Evolutionary conservation across 1,140 invertebrate species (phyloP).

Genomic region (Mya arenaria): DNA sequence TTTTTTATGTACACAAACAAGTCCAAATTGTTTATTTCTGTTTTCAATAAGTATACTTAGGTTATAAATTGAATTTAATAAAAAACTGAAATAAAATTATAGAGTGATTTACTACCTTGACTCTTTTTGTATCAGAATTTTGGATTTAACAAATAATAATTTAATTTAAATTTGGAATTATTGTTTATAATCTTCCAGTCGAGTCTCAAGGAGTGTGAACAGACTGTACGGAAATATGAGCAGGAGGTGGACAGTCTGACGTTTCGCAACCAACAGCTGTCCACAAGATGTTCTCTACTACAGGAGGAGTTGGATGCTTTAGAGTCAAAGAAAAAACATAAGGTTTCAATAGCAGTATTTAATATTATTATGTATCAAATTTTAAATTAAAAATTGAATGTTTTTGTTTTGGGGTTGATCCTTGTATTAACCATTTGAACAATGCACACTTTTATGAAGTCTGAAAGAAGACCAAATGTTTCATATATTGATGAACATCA

Average conservation of each 20-base stretch:
- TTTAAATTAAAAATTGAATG: too few relatives aligned
- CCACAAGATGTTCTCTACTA: conserved; percentile 92
- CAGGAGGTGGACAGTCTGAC: conserved; percentile 96
- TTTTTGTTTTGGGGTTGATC: too few relatives aligned
- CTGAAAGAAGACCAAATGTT: too few relatives aligned
- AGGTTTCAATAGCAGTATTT: too few relatives aligned
- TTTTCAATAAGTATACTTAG: not conserved
- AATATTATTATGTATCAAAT: too few relatives aligned
- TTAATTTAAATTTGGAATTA: not conserved
- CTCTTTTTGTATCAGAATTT: not conserved
- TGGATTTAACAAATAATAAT: not conserved
- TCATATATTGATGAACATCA: too few relatives aligned
- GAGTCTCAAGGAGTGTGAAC: conserved; percentile 90
- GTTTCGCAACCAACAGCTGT: conserved; percentile 96
- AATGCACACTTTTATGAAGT: too few relatives aligned
- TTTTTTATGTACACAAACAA: not conserved
- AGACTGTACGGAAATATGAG: conserved; percentile 91
- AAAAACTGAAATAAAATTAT: not conserved
- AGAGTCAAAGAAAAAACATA: conserved; percentile 81
- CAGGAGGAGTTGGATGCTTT: conserved; percentile 92
- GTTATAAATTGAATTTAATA: not conserved
- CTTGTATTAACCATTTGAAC: too few relatives aligned
- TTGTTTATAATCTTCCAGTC: conserved; percentile 82
- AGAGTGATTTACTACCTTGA: not conserved
- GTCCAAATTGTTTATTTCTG: not conserved